Base-by-base conservation (phyloP, 2,888 invertebrate species). In the Lycaena phlaeas region DNA sequence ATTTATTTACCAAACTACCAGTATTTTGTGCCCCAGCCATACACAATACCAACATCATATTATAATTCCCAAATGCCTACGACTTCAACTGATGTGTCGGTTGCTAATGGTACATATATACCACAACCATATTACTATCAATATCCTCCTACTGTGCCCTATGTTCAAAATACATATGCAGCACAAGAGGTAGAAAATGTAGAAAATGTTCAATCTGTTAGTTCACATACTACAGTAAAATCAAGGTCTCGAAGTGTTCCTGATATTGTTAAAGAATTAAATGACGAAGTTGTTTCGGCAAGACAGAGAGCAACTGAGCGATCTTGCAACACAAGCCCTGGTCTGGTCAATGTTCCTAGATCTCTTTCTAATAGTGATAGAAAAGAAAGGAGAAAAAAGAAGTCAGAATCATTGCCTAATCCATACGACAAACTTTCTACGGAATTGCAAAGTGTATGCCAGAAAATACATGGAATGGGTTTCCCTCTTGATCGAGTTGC, bases 401-500 rank as follows among this genome's bases (percentile, higher is more conserved):
- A 66, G 58, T 40, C 50, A 0, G 78, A 76, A 36, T 54, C 64
- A 15, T 54, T 82, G 31, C 76, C 76, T 1, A 82, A 82, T 50
- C 81, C 82, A 1, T 69, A 61, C 59, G 68, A 72, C 9, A 72
- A 75, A 45, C 51, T 82, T 52, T 73, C 87, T 17, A 64, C 74
- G 7, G 82, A 87, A 38, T 76, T 87, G 41, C 91, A 92, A 66
- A 86, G 81, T 27, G 81, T 94, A 59, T 93, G 92, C 39, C 87
- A 87, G 58, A 90, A 89, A 50, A 89, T 96, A 43, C 90, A 90
- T 58, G 88, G 89, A 45, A 97, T 97, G 96, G 97, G 97, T 1
- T 97, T 97, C 64, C 91, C 94, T 0, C 65, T 92, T 38, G 87
- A 91, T 43, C 88, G 94, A 67, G 94, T 94, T 11, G 90, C 92